Evolutionary conservation across 2,888 invertebrate species (phyloP), one percentile per base, ranked within the genome.

Genomic region (Orthosia incerta): DNA sequence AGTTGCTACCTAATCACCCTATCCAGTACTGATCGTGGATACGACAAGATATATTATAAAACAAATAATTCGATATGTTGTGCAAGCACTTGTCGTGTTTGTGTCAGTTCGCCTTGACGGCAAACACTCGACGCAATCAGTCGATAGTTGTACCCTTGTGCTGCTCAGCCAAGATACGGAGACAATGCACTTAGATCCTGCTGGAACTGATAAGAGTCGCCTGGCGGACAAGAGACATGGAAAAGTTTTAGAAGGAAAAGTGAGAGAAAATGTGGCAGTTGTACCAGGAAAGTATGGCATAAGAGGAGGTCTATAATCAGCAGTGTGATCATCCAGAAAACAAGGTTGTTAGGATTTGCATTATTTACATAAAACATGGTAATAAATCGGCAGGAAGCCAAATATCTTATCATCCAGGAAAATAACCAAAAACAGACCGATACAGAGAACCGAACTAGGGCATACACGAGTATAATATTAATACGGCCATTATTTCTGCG

Each of bases 41-140:
- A 69, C 20, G 68, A 63, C 55, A n/a, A 76, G 23, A 56, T 51
- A 75, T 68, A 80, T 53, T 57, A 59, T 59, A 63, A 65, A 77
- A 57, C 65, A 83, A 83, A 86, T 53, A 80, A 7, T 57, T 60
- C 66, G 76, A 62, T 74, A 53, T 64, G 55, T 76, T 83, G 80
- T 70, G 71, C 75, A 85, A 85, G 75, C 71, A 83, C 66, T 62
- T 46, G 62, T 64, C 26, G 76, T 85, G 84, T 84, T 76, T 82
- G 68, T 62, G 62, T 63, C 74, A 51, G 59, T 48, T 72, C 68
- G 77, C 83, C 86, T 83, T 80, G 85, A 74, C 65, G 62, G 74
- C 65, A 84, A 86, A 80, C 82, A 86, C 85, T 86, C 46, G 50
- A 23, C 71, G 69, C 71, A 80, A 86, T 86, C 86, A 84, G 86